Evolutionary conservation across 2,888 invertebrate species (phyloP).

Genomic region (Rhimphoctona megacephalus): DNA sequence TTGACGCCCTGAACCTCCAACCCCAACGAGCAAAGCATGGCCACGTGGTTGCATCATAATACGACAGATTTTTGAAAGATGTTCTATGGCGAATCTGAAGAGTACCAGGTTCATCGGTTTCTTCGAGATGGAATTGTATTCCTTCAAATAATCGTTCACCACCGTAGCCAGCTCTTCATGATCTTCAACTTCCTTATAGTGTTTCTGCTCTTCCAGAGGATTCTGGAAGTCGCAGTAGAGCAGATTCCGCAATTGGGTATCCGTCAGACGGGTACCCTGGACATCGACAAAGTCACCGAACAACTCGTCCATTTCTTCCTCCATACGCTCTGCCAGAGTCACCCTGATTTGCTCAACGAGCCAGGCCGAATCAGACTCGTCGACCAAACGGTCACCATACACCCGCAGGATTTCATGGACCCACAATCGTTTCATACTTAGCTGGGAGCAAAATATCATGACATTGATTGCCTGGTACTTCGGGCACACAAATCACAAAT

Average conservation of each 20-base stretch:
- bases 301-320: constrained; percentile 90
- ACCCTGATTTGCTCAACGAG: constrained; percentile 89
- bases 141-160: constrained; percentile 94
- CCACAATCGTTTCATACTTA: constrained; percentile 96
- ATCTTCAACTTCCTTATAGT: constrained; percentile 91
- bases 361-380: constrained; percentile 93
- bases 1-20: constrained; percentile 97
- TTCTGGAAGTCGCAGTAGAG: constrained; percentile 98
- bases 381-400: constrained; percentile 96
- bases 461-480: neutral
- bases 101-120: constrained; percentile 98
- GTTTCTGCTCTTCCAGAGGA: constrained; percentile 95
- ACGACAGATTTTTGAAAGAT: constrained; percentile 95
- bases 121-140: constrained; percentile 97
- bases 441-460: constrained; percentile 84
- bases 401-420: constrained; percentile 97
- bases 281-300: constrained; percentile 87
- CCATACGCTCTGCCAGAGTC: constrained; percentile 87
- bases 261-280: constrained; percentile 87
- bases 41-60: constrained; percentile 96
- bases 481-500: neutral
- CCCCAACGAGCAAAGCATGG: constrained; percentile 95
- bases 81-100: constrained; percentile 97
- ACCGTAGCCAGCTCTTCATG: constrained; percentile 91
- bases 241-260: constrained; percentile 93